Evolutionary conservation across 2,797 vertebrate species (phyloP).

Genomic region (Pantherophis vulpinus): DNA sequence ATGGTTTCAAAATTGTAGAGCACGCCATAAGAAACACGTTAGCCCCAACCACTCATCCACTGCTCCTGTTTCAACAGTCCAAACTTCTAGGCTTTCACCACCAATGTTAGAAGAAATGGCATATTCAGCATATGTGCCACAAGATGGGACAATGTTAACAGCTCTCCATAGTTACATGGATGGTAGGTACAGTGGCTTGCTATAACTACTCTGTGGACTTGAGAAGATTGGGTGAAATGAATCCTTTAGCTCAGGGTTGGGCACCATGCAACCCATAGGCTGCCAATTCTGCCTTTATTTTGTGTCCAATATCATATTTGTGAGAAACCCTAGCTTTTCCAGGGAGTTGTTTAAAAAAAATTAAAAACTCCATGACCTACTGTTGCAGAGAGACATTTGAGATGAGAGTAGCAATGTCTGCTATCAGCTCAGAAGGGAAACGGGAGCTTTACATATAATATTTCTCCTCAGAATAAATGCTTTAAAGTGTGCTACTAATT

Average conservation of each 20-base stretch:
- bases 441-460: neutral
- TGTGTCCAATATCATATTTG: neutral
- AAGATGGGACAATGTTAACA: constrained; percentile 87
- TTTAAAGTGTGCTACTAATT: neutral
- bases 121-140: constrained; percentile 84
- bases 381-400: neutral
- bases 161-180: constrained; percentile 92
- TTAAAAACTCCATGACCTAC: neutral
- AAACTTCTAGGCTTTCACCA: constrained; percentile 82
- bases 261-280: constrained; percentile 1
- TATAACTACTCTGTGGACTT: neutral
- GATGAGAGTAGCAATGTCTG: neutral
- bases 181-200: constrained; percentile 73
- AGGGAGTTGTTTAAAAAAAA: neutral
- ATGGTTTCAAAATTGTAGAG: constrained; percentile 98
- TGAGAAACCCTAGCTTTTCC: constrained; percentile 2
- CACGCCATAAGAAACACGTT: constrained; percentile 95
- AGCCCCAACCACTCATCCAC: constrained; percentile 85
- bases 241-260: neutral
- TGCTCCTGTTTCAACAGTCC: constrained; percentile 78
- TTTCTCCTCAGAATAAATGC: neutral
- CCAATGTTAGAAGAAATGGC: constrained; percentile 88
- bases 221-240: neutral
- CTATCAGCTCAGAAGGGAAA: neutral
- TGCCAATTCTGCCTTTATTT: constrained; percentile 1